phyloP scores from a whole-genome alignment of 2,797 vertebrate species.

The Schizothorax lantsangensis region DNA sequence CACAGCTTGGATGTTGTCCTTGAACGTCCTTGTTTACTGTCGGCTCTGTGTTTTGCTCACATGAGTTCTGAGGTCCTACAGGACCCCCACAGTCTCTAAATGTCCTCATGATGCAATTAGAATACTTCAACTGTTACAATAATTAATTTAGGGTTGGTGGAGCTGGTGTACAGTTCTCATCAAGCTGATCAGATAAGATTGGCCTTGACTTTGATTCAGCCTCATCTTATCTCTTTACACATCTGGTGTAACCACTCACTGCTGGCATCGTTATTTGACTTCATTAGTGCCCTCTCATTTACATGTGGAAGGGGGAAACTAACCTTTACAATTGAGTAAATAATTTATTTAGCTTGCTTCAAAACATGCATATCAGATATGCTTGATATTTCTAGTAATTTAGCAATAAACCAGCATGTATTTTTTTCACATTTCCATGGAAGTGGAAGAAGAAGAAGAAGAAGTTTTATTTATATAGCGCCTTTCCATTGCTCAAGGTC shows the following conservation, averaged over 20 bases:
- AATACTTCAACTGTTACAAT: constrained; percentile 47
- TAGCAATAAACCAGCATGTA: neutral
- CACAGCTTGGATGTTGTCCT: constrained; percentile 59
- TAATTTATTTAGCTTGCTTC: constrained; percentile 1
- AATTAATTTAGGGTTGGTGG: constrained; percentile 53
- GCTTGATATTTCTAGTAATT: constrained; percentile 16
- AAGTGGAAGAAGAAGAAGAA: too few relatives aligned
- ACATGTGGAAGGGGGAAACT: neutral
- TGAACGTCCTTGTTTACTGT: constrained; percentile 60
- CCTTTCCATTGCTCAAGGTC: too few relatives aligned
- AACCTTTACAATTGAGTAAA: neutral
- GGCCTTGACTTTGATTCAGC: constrained; percentile 40
- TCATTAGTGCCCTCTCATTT: constrained; percentile 41
- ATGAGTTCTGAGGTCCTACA: constrained; percentile 28
- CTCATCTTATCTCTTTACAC: constrained; percentile 41
- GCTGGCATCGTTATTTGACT: constrained; percentile 28
- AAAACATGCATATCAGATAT: neutral
- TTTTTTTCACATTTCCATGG: neutral
- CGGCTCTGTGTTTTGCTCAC: constrained; percentile 51
- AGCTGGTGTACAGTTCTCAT: constrained; percentile 36
- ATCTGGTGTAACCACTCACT: constrained; percentile 39
- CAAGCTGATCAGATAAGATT: constrained; percentile 38
- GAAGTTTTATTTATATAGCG: too few relatives aligned
- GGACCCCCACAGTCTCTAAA: constrained; percentile 38
- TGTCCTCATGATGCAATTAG: constrained; percentile 54